Conservation (phyloP, 53 echinoderm and acorn worm genomes). For the Henricia sp. region DNA sequence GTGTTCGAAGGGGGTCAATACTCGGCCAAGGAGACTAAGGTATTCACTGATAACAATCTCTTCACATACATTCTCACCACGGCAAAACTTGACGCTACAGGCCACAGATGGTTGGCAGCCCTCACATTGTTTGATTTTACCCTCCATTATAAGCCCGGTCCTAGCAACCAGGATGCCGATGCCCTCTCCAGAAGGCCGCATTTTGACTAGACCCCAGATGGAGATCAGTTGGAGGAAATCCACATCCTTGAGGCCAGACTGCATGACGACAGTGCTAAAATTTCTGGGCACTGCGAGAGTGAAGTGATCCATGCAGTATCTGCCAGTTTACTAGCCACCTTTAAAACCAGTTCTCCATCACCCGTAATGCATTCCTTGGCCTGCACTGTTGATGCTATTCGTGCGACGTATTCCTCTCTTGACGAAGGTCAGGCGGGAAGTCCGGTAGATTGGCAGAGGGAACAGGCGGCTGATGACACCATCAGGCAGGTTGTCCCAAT, state of each 20-base stretch:
- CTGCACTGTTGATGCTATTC: slow-evolving; percentile 29
- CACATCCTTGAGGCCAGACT: slow-evolving; percentile 24
- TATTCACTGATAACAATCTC: slow-evolving; percentile 72
- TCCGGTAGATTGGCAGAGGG: slow-evolving; percentile 45
- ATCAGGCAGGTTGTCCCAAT: background rate
- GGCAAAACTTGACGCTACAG: slow-evolving; percentile 67
- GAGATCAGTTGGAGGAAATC: slow-evolving; percentile 16
- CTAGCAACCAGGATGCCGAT: slow-evolving; percentile 57
- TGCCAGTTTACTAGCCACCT: background rate
- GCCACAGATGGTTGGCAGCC: slow-evolving; percentile 72
- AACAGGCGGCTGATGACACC: slow-evolving; percentile 47
- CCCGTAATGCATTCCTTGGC: slow-evolving; percentile 54
- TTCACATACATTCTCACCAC: slow-evolving; percentile 50
- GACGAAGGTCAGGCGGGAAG: background rate
- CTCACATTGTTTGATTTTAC: slow-evolving; percentile 57
- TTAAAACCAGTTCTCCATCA: background rate
- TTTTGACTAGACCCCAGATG: background rate
- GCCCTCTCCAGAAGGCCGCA: slow-evolving; percentile 62
- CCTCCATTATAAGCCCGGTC: slow-evolving; percentile 65
- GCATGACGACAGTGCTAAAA: slow-evolving; percentile 3
- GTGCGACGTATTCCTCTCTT: background rate
- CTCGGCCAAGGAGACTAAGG: slow-evolving; percentile 25
- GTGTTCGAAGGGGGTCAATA: too few species aligned
- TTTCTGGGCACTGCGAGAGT: background rate
- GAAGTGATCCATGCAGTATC: slow-evolving; percentile 26